Conservation (phyloP, 2,797 vertebrate genomes). For the Danio jaintianensis region DNA sequence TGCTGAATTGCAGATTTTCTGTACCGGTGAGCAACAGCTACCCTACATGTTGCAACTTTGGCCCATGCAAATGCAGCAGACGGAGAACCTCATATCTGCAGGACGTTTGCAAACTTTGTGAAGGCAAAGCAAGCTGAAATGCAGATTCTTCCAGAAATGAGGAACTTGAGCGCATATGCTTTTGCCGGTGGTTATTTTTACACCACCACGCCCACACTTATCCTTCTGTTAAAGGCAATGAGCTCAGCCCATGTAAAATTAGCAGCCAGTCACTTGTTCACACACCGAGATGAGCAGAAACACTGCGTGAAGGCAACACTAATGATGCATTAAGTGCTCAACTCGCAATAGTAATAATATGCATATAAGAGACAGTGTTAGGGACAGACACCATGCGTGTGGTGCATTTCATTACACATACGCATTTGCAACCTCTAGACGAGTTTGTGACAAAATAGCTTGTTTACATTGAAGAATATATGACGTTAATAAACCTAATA, state of each 20-base stretch:
- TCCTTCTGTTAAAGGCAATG: conserved; percentile 52
- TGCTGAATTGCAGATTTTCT: conserved; percentile 18
- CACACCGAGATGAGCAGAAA: conserved; percentile 8
- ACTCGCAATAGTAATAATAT: not conserved
- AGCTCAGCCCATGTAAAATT: conserved; percentile 45
- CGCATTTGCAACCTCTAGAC: not conserved
- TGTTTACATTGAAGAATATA: not conserved
- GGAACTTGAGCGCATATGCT: conserved; percentile 33
- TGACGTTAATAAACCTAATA: not conserved
- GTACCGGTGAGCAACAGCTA: conserved; percentile 19
- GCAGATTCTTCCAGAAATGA: conserved; percentile 32
- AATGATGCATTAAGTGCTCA: conserved; percentile 29
- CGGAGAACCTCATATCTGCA: not conserved
- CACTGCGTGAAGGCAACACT: conserved; percentile 17
- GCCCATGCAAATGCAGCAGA: not conserved
- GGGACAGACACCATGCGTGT: not conserved
- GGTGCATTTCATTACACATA: not conserved
- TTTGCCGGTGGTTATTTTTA: conserved; percentile 59
- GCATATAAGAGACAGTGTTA: not conserved
- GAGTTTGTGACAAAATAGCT: not conserved
- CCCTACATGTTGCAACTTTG: conserved; percentile 17
- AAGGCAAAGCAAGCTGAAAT: not conserved
- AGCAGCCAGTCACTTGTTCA: conserved; percentile 42
- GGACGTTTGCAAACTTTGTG: conserved; percentile 24
- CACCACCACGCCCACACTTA: conserved; percentile 53